Evolutionary conservation across 1,140 invertebrate genomes (phyloP), one percentile per base, ranked within the genome.

Genomic region (Camponotus floridanus): DNA sequence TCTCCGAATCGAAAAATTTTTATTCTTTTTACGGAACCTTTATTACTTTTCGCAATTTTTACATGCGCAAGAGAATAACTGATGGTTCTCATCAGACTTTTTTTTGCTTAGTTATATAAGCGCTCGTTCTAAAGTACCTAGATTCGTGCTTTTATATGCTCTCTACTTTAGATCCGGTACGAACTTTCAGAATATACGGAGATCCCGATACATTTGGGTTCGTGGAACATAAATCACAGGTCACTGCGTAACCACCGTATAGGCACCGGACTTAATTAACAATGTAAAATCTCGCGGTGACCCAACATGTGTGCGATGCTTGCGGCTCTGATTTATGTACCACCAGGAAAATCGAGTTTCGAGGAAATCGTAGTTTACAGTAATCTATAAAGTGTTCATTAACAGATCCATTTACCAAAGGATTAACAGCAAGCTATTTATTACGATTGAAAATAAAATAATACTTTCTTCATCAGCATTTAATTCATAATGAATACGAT

Each of bases 191-290:
- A 70, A 68, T 39, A 36, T 70, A 21, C 65, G 59, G 59, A 57
- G 45, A 70, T 70, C 57, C 45, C 65, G 48, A 70, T 57, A 80
- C 26, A 80, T 71, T 71, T 80, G 65, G 11, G 33, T 21, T 39
- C 26, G 36, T 18, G n/a, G 21, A 21, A 39, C 48, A 80, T 80
- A 80, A 80, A 80, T 80, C 48, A 71, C 78, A 70, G 48, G 78
- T 51, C 61, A 31, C 31, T 18, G 31, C n/a, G 76, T 80, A 45
- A 68, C 36, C 15, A 21, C 33, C 33, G 76, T 70, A 71, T 80
- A 80, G 65, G 39, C 42, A 36, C 45, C 9, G 78, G 36, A 71
- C 48, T 80, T 80, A 80, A 80, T 80, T 70, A 80, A 80, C 76
- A 80, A 80, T 71, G 48, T 80, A 70, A 70, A 80, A 80, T 80